Evolutionary conservation across 2,888 invertebrate genomes (phyloP), one percentile per base, ranked within the genome.

Genomic region (Parascotia fuliginaria): DNA sequence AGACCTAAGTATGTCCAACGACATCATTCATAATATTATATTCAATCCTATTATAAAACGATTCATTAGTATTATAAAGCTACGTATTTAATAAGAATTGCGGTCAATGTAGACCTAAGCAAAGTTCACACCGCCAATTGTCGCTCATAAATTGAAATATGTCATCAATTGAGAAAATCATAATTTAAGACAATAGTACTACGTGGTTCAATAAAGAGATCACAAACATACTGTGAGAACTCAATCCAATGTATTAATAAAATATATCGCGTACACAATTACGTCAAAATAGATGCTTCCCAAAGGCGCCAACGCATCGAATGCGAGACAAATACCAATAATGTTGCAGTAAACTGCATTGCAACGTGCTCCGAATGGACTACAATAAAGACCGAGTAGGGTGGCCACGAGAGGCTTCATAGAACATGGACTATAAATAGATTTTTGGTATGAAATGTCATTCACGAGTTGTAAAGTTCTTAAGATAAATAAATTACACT

Each of bases 251-350:
- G n/a, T 60, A 80, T 82, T 74, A 79, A 79, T 80, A 81, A 83
- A 79, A 81, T 77, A 83, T 79, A 69, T 65, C 75, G 75, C 81
- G 82, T 85, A 70, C 62, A 38, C 70, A 67, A 68, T 74, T 75
- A 77, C 73, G 67, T 73, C 64, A 72, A 75, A 67, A 67, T 68
- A 65, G 73, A 73, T 65, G 70, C 66, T 73, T 68, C 73, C 70
- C 61, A 69, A 74, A 73, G 83, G 83, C 83, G 83, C 83, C 81
- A 81, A 77, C 70, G 70, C 77, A 79, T 71, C 55, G 70, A 76
- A 78, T 81, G 78, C 74, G 73, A 68, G 76, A 73, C 78, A 80
- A 81, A 82, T 85, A 79, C 73, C 77, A 84, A 83, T 81, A n/a
- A 74, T 68, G 60, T 49, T 66, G 73, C 75, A 75, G 68, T 71